Evolutionary conservation across 2,113 vertebrate species (phyloP).

Genomic region (Halichoerus grypus): DNA sequence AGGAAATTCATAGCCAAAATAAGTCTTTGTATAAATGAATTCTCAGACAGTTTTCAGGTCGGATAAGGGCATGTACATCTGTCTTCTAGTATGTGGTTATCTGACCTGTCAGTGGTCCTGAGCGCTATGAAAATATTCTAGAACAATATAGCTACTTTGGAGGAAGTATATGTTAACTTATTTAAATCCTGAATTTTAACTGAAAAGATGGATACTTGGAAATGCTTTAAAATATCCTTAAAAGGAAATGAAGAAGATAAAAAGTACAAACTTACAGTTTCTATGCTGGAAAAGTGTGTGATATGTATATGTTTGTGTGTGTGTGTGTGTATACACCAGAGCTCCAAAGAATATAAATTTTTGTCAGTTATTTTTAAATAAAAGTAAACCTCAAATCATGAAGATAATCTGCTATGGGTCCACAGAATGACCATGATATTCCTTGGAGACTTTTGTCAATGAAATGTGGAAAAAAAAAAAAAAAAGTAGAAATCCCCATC

Average conservation of each 20-base stretch:
- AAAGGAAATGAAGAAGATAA: background rate
- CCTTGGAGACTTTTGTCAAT: background rate
- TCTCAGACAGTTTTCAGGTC: constrained; percentile 33
- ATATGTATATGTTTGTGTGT: background rate
- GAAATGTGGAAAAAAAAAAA: constrained; percentile 5
- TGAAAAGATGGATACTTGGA: constrained; percentile 32
- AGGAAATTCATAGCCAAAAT: background rate
- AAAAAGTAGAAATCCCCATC: background rate
- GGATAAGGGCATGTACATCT: background rate
- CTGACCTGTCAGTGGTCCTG: background rate
- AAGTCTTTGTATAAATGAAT: constrained; percentile 1
- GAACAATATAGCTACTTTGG: background rate
- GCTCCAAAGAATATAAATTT: background rate
- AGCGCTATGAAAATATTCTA: background rate
- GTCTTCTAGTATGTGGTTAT: background rate
- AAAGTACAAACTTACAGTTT: background rate
- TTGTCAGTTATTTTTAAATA: constrained; percentile 34
- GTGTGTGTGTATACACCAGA: background rate
- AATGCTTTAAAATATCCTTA: constrained; percentile 54
- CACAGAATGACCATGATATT: background rate
- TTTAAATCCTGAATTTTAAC: constrained; percentile 17
- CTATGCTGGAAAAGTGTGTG: background rate
- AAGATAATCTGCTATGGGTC: background rate
- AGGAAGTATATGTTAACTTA: background rate
- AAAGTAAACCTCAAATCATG: constrained; percentile 22